A percentile compares a stretch with the other conserved stretches of the same genome.
Conservation (phyloP, 1,140 invertebrate species). For the Orussus abietinus region DNA sequence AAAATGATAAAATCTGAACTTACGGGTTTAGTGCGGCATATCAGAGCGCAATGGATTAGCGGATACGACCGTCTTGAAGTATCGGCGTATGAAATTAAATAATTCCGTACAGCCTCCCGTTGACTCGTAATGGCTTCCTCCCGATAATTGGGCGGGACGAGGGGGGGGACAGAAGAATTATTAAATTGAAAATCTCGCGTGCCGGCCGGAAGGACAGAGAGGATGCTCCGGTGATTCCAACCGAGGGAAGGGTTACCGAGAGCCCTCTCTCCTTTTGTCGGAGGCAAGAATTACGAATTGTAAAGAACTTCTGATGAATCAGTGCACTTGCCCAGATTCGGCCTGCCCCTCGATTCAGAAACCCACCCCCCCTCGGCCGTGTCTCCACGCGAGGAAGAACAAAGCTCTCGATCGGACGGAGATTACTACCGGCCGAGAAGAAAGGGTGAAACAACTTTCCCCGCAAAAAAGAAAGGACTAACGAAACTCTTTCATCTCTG, state of each 20-base stretch:
- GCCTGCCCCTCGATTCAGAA: slow-evolving; percentile 7
- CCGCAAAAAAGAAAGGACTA: no score
- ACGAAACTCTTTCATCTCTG: no score
- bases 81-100: slow-evolving; percentile 24
- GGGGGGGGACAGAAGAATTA: slow-evolving; percentile 23
- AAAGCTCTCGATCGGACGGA: slow-evolving; percentile 3
- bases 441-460: no score
- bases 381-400: slow-evolving; percentile 9
- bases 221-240: neutral
- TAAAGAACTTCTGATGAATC: slow-evolving; percentile 31
- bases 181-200: slow-evolving; percentile 37
- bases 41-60: no score
- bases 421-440: no score
- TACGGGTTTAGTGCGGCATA: no score
- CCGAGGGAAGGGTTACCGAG: slow-evolving; percentile 1
- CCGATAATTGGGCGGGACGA: slow-evolving; percentile 17
- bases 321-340: slow-evolving; percentile 13
- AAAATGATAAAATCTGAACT: no score
- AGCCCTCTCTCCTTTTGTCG: slow-evolving; percentile 24
- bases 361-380: neutral
- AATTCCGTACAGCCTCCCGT: slow-evolving; percentile 13
- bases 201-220: slow-evolving; percentile 22
- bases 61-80: no score
- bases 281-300: slow-evolving; percentile 29
- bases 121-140: slow-evolving; percentile 6